phyloP scores from a whole-genome alignment of 2,888 invertebrate species.

The Oscheius onirici region DNA sequence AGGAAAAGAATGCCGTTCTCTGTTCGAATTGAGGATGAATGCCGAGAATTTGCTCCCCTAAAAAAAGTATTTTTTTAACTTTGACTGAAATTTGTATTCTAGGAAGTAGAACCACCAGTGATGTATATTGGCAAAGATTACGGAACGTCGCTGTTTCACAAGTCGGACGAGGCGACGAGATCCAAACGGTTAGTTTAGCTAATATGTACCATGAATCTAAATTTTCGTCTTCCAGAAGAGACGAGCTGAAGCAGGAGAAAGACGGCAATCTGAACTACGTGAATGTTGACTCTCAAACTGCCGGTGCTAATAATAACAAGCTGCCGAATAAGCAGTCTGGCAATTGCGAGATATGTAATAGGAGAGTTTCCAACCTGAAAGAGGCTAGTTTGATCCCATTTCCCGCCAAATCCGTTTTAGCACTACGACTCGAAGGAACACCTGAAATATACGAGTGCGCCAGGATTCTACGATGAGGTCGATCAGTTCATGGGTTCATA shows the following conservation, averaged over 20 bases:
- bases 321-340: not conserved
- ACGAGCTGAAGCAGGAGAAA: constrained; percentile 17
- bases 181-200: not conserved
- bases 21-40: not conserved
- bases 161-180: not conserved
- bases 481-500: constrained; percentile 25
- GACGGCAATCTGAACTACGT: not conserved
- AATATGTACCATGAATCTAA: not conserved
- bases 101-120: not conserved
- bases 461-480: constrained; percentile 32
- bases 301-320: not conserved
- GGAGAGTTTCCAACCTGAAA: not conserved
- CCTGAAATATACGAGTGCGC: not conserved
- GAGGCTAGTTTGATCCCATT: too few species aligned
- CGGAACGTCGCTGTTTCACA: constrained; percentile 7
- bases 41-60: not conserved
- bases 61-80: too few species aligned
- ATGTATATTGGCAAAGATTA: constrained; percentile 2
- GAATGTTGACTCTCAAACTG: constrained; percentile 3
- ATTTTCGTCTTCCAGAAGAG: constrained; percentile 12
- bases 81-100: not conserved
- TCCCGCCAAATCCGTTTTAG: constrained; percentile 17
- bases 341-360: constrained; percentile 30
- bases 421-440: constrained; percentile 32
- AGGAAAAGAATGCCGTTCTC: not conserved